phyloP scores from a whole-genome alignment of 2,797 vertebrate genomes.

The Ctenopoma kingsleyae region DNA sequence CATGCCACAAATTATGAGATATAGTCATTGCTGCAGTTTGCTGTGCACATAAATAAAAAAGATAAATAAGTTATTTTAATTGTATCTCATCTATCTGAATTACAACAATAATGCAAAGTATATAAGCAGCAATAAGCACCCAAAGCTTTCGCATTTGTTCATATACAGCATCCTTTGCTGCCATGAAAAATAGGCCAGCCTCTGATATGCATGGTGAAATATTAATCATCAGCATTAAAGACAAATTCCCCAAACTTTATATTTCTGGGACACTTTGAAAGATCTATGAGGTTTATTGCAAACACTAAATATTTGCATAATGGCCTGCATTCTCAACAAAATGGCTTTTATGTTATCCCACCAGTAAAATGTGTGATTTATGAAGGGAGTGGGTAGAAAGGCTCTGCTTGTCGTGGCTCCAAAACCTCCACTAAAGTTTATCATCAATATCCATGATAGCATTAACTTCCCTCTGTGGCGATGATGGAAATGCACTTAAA shows the following conservation, averaged over 20 bases:
- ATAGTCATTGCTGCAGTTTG: background rate
- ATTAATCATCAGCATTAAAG: conserved; percentile 82
- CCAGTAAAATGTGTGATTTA: conserved; percentile 78
- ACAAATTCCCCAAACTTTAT: conserved; percentile 80
- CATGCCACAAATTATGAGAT: background rate
- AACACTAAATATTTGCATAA: conserved; percentile 84
- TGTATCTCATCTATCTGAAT: conserved; percentile 30
- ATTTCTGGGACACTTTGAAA: conserved; percentile 79
- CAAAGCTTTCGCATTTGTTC: conserved; percentile 31
- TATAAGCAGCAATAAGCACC: conserved; percentile 32
- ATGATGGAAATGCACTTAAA: conserved; percentile 82
- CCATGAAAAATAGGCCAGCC: conserved; percentile 74
- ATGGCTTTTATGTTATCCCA: conserved; percentile 74
- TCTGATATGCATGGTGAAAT: conserved; percentile 80
- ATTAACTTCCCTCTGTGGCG: conserved; percentile 70
- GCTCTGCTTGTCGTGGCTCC: conserved; percentile 65
- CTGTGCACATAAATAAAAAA: conserved; percentile 34
- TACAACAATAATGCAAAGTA: conserved; percentile 32
- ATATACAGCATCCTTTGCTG: conserved; percentile 41
- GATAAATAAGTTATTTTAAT: conserved; percentile 8
- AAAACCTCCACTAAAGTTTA: conserved; percentile 72
- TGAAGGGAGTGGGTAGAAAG: conserved; percentile 64
- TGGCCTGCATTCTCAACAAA: conserved; percentile 77
- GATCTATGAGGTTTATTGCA: conserved; percentile 80
- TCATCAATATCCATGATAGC: conserved; percentile 76